Evolutionary conservation across 2,888 invertebrate species (phyloP).

Genomic region (Clunio marinus): DNA sequence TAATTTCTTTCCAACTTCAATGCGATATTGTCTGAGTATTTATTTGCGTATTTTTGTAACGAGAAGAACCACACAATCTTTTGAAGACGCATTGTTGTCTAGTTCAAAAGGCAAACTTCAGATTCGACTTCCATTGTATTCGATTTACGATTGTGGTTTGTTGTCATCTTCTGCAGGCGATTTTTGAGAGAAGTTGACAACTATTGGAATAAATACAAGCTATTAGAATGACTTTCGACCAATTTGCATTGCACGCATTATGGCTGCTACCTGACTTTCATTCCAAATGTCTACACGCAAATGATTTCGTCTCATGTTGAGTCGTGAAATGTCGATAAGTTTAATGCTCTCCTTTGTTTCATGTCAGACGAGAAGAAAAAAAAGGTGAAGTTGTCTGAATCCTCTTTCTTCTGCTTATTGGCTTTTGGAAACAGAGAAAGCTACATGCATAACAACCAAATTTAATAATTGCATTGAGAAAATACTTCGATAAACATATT

Average conservation of each 20-base stretch:
- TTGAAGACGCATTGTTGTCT: conserved; percentile 5
- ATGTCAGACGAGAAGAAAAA: neutral
- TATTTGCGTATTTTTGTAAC: neutral
- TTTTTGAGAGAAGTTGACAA: no score
- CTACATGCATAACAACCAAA: neutral
- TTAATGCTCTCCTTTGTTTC: neutral
- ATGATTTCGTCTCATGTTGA: neutral
- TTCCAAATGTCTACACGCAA: neutral
- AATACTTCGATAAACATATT: conserved; percentile 11
- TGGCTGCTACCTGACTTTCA: neutral
- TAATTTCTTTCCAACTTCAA: neutral
- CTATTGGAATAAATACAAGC: no score
- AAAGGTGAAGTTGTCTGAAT: neutral
- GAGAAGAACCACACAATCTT: neutral
- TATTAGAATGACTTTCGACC: no score
- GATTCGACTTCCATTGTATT: no score
- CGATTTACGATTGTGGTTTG: no score
- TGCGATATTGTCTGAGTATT: neutral
- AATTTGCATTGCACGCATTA: no score
- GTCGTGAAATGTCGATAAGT: neutral
- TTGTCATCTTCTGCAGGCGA: no score
- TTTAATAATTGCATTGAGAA: conserved; percentile 7
- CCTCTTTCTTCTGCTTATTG: neutral
- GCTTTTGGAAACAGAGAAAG: neutral
- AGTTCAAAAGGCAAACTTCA: neutral